Evolutionary conservation across 2,797 vertebrate genomes (phyloP).

Genomic region (Pangasius krempfi): DNA sequence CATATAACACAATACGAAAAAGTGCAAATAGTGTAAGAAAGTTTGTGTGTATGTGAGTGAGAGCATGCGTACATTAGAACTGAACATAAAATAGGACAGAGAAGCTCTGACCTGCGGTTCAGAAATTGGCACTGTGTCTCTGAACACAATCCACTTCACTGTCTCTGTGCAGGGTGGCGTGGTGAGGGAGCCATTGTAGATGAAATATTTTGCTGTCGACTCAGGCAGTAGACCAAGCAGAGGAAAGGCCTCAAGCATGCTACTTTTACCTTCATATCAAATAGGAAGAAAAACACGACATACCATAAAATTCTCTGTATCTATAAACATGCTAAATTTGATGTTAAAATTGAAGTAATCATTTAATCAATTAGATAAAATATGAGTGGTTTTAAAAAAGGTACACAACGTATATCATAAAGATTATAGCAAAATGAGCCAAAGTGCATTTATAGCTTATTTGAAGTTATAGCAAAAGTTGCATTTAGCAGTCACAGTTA

Average conservation of each 20-base stretch:
- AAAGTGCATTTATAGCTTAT: not conserved
- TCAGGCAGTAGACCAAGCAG: constrained; percentile 86
- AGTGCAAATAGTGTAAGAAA: not conserved
- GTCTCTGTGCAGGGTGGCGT: constrained; percentile 89
- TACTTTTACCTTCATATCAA: constrained; percentile 82
- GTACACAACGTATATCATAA: not conserved
- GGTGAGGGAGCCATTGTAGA: constrained; percentile 93
- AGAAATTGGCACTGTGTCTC: constrained; percentile 88
- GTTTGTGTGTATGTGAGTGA: not conserved
- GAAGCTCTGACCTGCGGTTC: constrained; percentile 77
- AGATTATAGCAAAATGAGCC: not conserved
- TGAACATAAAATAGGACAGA: not conserved
- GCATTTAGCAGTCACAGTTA: not conserved
- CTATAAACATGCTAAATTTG: not conserved
- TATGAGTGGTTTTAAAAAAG: not conserved
- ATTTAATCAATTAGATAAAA: not conserved
- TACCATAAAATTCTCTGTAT: not conserved
- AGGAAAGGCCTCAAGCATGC: constrained; percentile 80
- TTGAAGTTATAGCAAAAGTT: not conserved
- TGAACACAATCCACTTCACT: constrained; percentile 94
- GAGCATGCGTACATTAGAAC: not conserved
- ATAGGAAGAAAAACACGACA: not conserved
- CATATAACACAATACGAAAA: not conserved
- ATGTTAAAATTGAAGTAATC: not conserved
- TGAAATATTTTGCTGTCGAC: constrained; percentile 91